A percentile compares a stretch with the other conserved stretches of the same genome.
These are phyloP conservation scores for Addax nasomaculatus DNA, from an alignment of 2,113 vertebrate species.

Conservation along the genomic window DNA sequence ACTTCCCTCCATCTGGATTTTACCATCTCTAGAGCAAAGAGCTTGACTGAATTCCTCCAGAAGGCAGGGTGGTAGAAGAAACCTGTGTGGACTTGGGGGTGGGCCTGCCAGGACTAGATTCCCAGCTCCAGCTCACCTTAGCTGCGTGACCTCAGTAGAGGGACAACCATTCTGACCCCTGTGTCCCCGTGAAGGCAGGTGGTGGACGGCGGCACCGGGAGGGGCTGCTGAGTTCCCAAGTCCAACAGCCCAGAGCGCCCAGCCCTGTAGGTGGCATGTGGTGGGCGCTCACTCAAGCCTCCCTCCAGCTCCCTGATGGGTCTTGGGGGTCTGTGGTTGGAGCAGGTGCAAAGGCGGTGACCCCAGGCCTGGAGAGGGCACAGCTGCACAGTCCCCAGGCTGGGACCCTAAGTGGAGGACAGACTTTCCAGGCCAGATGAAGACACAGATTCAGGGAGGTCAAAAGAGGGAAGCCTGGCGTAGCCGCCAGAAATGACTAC, in stretches of 20 bases:
- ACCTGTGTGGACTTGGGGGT: not conserved
- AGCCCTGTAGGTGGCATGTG: not conserved
- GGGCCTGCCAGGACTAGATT: not conserved
- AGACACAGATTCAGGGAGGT: not conserved
- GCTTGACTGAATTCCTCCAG: not conserved
- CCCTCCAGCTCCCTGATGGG: not conserved
- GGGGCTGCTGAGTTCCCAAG: not conserved
- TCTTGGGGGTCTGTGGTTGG: not conserved
- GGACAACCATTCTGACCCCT: not conserved
- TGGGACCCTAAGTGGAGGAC: not conserved
- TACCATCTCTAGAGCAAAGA: not conserved
- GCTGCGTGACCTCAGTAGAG: not conserved
- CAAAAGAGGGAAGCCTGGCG: not conserved
- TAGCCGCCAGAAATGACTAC: not conserved
- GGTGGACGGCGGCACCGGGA: not conserved
- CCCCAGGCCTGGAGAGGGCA: not conserved
- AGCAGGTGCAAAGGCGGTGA: not conserved
- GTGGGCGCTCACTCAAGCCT: not conserved
- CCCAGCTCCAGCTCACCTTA: not conserved
- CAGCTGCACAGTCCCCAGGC: not conserved
- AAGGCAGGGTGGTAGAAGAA: not conserved
- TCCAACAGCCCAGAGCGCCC: accelerated
- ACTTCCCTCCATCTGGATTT: not conserved
- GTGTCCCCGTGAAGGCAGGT: not conserved
- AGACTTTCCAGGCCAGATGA: not conserved